Evolutionary conservation across 2,797 vertebrate species (phyloP).

Genomic region (Urosaurus nigricauda): DNA sequence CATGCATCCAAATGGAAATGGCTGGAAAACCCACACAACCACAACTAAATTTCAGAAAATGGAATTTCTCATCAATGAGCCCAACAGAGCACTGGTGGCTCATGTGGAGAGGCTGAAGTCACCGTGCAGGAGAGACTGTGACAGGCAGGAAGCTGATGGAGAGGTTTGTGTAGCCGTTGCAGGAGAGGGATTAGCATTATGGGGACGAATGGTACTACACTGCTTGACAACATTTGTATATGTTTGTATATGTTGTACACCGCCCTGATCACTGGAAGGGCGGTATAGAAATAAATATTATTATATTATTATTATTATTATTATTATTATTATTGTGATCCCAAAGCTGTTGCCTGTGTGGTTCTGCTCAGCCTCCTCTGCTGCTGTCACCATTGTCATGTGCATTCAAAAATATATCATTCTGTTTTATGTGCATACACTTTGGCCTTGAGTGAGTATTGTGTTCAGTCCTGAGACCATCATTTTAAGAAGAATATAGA

Average conservation of each 20-base stretch:
- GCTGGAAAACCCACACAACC: background rate
- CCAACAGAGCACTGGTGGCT: background rate
- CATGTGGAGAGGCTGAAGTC: background rate
- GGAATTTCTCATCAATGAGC: background rate
- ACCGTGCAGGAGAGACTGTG: background rate
- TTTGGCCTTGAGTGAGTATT: background rate
- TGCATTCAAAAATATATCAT: background rate
- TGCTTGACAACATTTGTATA: no score
- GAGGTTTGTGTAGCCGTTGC: background rate
- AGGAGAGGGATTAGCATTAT: background rate
- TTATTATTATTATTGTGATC: no score
- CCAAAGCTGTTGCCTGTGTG: background rate
- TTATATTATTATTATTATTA: no score
- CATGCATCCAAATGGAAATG: background rate
- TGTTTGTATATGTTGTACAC: no score
- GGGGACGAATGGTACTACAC: background rate
- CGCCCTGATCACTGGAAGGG: no score
- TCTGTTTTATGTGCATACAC: background rate
- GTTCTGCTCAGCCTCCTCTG: background rate
- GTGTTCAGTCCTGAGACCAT: no score
- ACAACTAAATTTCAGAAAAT: background rate
- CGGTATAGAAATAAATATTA: no score
- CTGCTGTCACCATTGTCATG: background rate
- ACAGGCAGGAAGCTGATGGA: background rate
- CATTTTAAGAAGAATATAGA: no score